These are phyloP conservation scores for Kryptolebias ocellatus DNA, from an alignment of 2,797 vertebrate species.

Conservation along the genomic window DNA sequence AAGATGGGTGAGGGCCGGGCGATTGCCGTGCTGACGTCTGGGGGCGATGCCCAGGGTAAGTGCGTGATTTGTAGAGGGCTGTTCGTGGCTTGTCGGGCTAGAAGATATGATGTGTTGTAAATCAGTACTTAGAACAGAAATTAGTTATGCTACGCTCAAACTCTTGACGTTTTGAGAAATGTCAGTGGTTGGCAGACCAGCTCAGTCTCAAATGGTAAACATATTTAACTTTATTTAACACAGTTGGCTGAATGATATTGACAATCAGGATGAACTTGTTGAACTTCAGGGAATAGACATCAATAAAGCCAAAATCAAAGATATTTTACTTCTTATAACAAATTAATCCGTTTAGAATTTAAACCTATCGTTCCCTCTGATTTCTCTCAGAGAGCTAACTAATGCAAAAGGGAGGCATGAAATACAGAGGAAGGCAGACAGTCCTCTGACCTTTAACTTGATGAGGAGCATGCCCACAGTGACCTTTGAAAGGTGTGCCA, in stretches of 20 bases:
- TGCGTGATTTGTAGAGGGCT: constrained; percentile 9
- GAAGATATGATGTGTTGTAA: constrained; percentile 3
- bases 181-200: not conserved
- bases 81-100: constrained; percentile 3
- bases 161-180: not conserved
- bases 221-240: not conserved
- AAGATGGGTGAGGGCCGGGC: constrained; percentile 88
- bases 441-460: constrained; percentile 71
- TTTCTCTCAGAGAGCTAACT: constrained; percentile 2
- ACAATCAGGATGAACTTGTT: not conserved
- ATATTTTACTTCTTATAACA: not conserved
- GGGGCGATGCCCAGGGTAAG: constrained; percentile 95
- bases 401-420: constrained; percentile 28
- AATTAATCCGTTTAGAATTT: not conserved
- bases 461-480: constrained; percentile 44
- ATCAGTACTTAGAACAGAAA: not conserved
- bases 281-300: not conserved
- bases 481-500: constrained; percentile 62
- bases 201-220: not conserved
- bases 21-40: constrained; percentile 92
- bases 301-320: not conserved
- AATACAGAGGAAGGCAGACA: constrained; percentile 25
- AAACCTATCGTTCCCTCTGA: not conserved
- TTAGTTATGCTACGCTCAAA: not conserved
- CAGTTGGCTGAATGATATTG: not conserved